A percentile compares a stretch with the other conserved stretches of the same genome.
Conservation (phyloP, 2,797 vertebrate genomes). For the Sebastes kiyomatsui region DNA sequence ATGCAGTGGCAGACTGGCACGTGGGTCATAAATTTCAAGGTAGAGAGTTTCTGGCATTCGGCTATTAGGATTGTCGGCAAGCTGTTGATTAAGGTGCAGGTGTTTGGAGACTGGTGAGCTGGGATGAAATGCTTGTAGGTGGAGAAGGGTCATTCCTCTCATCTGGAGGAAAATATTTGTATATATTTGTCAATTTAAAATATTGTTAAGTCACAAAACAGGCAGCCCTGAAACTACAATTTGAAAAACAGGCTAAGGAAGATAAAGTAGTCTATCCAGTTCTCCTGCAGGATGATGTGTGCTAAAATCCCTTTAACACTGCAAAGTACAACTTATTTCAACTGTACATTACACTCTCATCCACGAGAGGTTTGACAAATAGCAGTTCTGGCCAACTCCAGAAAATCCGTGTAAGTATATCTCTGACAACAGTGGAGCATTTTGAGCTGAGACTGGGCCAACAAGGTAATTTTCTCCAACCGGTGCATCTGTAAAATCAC, state of each 20-base stretch:
- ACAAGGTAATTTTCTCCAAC: conserved; percentile 9
- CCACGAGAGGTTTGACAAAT: neutral
- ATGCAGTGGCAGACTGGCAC: conserved; percentile 55
- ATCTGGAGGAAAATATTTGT: neutral
- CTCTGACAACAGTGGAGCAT: neutral
- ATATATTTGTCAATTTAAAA: neutral
- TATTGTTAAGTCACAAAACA: neutral
- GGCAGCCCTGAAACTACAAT: neutral
- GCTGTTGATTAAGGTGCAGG: conserved; percentile 42
- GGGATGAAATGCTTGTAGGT: conserved; percentile 21
- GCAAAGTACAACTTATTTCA: neutral
- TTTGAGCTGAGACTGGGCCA: conserved; percentile 1
- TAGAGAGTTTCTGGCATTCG: conserved; percentile 21
- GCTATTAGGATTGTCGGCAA: conserved; percentile 15
- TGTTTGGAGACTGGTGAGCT: conserved; percentile 15
- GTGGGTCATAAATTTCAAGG: conserved; percentile 49
- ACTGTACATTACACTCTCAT: neutral
- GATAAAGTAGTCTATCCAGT: neutral
- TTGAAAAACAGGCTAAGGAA: neutral
- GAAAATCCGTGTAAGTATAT: neutral
- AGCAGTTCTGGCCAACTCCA: neutral
- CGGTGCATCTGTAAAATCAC: neutral
- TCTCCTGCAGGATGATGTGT: neutral
- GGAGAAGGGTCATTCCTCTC: neutral
- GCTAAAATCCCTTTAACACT: neutral